Conservation (phyloP, 2,797 vertebrate species). For the Crossoptilon crossoptilon region DNA sequence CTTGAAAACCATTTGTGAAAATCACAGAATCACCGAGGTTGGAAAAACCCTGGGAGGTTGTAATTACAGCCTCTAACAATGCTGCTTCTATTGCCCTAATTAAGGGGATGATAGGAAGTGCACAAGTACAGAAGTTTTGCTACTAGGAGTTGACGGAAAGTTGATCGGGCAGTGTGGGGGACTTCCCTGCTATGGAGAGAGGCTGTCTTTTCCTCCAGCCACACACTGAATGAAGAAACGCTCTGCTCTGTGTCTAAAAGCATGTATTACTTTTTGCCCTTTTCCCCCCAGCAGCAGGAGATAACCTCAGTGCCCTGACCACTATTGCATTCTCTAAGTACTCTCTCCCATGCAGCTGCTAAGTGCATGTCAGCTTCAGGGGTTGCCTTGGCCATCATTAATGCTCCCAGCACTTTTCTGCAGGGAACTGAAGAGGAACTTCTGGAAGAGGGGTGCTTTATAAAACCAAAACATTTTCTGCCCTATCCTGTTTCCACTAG, state of each 20-base stretch:
- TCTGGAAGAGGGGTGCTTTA: background rate
- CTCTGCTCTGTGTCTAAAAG: background rate
- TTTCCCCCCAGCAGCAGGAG: background rate
- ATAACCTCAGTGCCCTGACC: slow-evolving; percentile 38
- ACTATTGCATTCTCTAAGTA: background rate
- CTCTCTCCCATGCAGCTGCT: background rate
- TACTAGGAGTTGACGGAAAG: background rate
- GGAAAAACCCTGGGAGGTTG: background rate
- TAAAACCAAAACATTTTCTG: slow-evolving; percentile 16
- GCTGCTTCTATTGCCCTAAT: background rate
- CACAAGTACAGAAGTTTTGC: accelerated
- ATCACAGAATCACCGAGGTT: background rate
- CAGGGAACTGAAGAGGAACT: background rate
- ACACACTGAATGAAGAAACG: background rate
- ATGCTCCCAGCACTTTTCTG: background rate
- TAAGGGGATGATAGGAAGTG: background rate
- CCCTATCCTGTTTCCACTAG: background rate
- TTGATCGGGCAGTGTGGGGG: background rate
- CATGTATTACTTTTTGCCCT: background rate
- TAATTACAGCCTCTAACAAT: background rate
- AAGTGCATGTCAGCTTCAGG: background rate
- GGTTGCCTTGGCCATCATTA: background rate
- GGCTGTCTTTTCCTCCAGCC: background rate
- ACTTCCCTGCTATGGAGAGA: background rate
- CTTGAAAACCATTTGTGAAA: background rate